A percentile compares a stretch with the other conserved stretches of the same genome.
Evolutionary conservation across 2,113 vertebrate genomes (phyloP).

Genomic region (Chloropsis hardwickii): DNA sequence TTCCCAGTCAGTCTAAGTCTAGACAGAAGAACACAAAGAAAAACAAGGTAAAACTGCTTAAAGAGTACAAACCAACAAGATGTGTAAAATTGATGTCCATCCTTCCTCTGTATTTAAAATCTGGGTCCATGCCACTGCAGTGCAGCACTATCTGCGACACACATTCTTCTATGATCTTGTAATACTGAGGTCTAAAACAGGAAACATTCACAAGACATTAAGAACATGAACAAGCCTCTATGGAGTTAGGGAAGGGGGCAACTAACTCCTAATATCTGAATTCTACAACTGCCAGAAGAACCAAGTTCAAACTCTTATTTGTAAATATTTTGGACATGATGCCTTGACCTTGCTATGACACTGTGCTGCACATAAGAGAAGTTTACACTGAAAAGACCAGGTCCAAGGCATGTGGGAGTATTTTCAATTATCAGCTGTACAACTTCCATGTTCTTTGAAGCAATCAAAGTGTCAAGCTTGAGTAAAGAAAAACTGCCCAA

Average conservation of each 20-base stretch:
- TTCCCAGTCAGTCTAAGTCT: background rate
- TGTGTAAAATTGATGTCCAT: constrained; percentile 91
- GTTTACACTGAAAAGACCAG: background rate
- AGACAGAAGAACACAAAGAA: background rate
- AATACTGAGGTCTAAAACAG: constrained; percentile 89
- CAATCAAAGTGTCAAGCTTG: background rate
- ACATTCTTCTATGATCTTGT: constrained; percentile 96
- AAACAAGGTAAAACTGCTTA: background rate
- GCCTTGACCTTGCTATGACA: background rate
- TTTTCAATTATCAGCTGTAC: background rate
- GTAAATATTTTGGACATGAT: background rate
- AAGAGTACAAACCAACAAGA: constrained; percentile 83
- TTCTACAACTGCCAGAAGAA: background rate
- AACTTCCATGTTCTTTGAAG: background rate
- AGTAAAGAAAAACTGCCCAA: background rate
- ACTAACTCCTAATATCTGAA: background rate
- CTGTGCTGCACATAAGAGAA: rapidly evolving
- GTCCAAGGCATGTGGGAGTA: background rate
- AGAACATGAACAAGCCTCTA: background rate
- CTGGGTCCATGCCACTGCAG: constrained; percentile 91
- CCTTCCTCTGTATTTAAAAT: constrained; percentile 90
- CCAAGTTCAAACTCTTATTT: background rate
- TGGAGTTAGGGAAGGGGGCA: background rate
- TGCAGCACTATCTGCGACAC: constrained; percentile 93
- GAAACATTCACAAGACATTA: background rate